Evolutionary conservation across 2,797 vertebrate species (phyloP), one percentile per base, ranked within the genome.

Genomic region (Limosa lapponica): DNA sequence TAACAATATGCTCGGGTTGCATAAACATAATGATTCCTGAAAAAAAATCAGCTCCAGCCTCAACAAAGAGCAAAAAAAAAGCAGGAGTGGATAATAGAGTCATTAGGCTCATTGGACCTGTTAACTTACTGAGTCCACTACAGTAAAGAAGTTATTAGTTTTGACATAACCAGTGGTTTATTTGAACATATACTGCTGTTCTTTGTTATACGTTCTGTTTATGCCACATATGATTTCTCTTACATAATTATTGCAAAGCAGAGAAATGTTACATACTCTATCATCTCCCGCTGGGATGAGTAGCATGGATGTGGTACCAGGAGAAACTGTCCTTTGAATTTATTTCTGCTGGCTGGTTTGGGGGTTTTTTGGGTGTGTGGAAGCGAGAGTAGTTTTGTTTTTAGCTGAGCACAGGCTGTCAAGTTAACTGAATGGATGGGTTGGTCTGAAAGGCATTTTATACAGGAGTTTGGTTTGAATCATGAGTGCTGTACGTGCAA

Each of bases 131-230:
- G 94, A 94, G 94, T 97, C 92, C 91, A 89, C 95, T 62, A 67
- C 78, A 91, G 94, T 91, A 96, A 97, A 91, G 87, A 95, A 97
- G 89, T 97, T 97, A 97, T 89, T 96, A 95, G 92, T 96, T 98
- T 96, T 97, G 97, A 98, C 96, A 97, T 88, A 97, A 94, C 80
- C 83, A 80, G 95, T 91, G 90, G 96, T 95, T 97, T 97, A 96
- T 96, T 97, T 96, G 96, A 95, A 94, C 87, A 93, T 95, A 74
- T 52, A 96, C 94, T 82, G 81, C 95, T 98, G 92, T 77, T 97
- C 82, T 97, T 96, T 95, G 80, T 95, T 97, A 94, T 55, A 46
- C 25, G 16, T 94, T 96, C 93, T 96, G 86, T 97, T 97, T 95
- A 75, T 96, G 97, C 90, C 95, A 96, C 78, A 72, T 96, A 95